Evolutionary conservation across 2,113 vertebrate genomes (phyloP).

Genomic region (Melanotaenia duboulayi): DNA sequence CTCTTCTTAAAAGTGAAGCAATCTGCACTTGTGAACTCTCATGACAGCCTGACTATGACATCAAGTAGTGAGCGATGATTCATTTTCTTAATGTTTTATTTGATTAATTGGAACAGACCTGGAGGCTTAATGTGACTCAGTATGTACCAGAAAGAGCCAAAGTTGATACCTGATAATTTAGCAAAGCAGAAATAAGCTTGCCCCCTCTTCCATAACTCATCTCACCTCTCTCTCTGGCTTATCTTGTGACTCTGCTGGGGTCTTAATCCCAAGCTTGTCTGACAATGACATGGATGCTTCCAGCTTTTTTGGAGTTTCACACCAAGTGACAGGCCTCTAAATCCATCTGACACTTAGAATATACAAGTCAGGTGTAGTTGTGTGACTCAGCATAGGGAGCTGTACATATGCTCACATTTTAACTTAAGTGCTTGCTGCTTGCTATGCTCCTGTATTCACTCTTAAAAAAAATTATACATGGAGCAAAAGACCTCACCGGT

Average conservation of each 20-base stretch:
- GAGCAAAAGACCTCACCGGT: too few species aligned
- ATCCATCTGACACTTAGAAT: conserved; percentile 33
- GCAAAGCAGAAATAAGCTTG: conserved; percentile 28
- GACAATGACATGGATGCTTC: conserved; percentile 21
- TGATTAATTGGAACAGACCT: conserved; percentile 52
- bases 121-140: conserved; percentile 42
- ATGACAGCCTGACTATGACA: conserved; percentile 20
- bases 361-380: neutral
- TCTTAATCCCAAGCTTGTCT: conserved; percentile 25
- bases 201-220: conserved; percentile 18
- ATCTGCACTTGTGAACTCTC: conserved; percentile 14
- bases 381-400: neutral
- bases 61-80: conserved; percentile 29
- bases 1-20: conserved; percentile 8
- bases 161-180: conserved; percentile 33
- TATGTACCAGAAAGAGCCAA: conserved; percentile 14
- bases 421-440: neutral
- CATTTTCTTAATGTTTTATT: conserved; percentile 34
- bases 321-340: conserved; percentile 33
- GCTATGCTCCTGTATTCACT: neutral
- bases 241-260: conserved; percentile 23
- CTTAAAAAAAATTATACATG: neutral
- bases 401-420: neutral
- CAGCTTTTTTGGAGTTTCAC: conserved; percentile 22
- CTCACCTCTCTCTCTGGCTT: conserved; percentile 4